Conservation (phyloP, 2,113 vertebrate species). For the Gorsachius goisagi region DNA sequence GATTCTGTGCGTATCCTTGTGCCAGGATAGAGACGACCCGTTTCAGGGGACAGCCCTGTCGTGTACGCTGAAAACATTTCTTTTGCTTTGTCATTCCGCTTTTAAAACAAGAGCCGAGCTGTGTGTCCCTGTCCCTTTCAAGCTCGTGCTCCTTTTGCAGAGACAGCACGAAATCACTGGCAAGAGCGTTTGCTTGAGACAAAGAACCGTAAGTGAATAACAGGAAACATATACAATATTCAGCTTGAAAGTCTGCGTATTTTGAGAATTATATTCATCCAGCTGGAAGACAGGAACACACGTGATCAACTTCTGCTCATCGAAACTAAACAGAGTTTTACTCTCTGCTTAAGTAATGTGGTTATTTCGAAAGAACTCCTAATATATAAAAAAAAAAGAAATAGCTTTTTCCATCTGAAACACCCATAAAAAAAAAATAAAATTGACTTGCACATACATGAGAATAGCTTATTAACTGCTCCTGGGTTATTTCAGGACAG, state of each 20-base stretch:
- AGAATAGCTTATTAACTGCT: not conserved
- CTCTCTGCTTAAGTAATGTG: not conserved
- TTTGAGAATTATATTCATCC: not conserved
- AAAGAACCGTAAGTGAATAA: fast-evolving
- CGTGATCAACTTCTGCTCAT: not conserved
- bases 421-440: not conserved
- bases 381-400: not conserved
- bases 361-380: not conserved
- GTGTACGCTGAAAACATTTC: not conserved
- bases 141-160: not conserved
- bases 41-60: not conserved
- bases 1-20: not conserved
- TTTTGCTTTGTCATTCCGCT: not conserved
- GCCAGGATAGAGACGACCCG: not conserved
- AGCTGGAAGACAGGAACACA: not conserved
- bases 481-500: not conserved
- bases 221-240: not conserved
- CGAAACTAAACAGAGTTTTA: not conserved
- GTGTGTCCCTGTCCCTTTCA: not conserved
- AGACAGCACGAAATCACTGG: not conserved
- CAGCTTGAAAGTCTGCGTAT: not conserved
- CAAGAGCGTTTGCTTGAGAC: not conserved
- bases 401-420: not conserved
- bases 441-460: not conserved
- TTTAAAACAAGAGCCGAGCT: not conserved